Evolutionary conservation across 1,140 invertebrate species (phyloP).

Genomic region (Sarcophaga bullata): DNA sequence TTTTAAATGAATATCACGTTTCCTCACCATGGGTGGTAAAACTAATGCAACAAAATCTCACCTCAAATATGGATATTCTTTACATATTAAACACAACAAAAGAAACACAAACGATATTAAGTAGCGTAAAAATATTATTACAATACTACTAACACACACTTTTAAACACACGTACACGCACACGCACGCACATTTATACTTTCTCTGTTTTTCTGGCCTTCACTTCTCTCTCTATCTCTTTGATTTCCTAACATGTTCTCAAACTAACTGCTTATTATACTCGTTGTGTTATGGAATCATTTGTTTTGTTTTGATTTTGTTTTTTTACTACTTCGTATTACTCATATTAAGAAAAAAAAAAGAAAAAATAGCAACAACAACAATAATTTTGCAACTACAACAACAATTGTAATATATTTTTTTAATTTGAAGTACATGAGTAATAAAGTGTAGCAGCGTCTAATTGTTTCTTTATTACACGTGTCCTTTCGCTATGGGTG

Average conservation of each 20-base stretch:
- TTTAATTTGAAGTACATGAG: too few species aligned
- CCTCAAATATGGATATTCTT: background rate
- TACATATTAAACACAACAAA: background rate
- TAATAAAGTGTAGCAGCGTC: background rate
- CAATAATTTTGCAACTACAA: too few species aligned
- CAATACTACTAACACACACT: background rate
- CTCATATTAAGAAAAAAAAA: too few species aligned
- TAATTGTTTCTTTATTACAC: constrained; percentile 20
- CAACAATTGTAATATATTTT: too few species aligned
- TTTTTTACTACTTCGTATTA: background rate
- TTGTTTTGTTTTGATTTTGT: background rate
- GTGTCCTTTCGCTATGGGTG: constrained; percentile 19
- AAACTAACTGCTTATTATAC: too few species aligned
- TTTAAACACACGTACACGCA: background rate
- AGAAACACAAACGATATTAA: background rate
- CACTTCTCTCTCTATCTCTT: too few species aligned
- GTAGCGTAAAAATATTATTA: background rate
- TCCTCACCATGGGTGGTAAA: constrained; percentile 7
- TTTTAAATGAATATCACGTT: background rate
- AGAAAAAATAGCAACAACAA: too few species aligned
- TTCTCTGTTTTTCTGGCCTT: too few species aligned
- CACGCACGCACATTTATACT: background rate
- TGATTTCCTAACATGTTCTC: too few species aligned
- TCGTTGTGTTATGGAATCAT: background rate
- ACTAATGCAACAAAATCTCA: background rate